phyloP scores from a whole-genome alignment of 2,888 invertebrate genomes.

The Tortricodes alternella region DNA sequence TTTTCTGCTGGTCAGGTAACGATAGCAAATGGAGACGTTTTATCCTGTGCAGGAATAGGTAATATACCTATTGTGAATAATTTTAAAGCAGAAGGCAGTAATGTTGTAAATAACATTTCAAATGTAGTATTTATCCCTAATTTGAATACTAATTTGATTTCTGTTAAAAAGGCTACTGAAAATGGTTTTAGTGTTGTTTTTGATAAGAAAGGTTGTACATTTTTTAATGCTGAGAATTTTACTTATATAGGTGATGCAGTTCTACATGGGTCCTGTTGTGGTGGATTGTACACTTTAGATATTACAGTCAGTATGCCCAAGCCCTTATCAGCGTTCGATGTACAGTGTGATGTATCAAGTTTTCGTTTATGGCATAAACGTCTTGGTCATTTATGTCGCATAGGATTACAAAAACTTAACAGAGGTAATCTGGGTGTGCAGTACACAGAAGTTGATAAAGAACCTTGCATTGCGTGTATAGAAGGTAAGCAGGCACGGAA shows the following conservation, averaged over 20 bases:
- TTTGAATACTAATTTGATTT: background rate
- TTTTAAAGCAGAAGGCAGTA: background rate
- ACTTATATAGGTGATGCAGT: background rate
- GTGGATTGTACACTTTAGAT: slow-evolving; percentile 4
- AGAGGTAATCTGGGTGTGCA: background rate
- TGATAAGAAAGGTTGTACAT: background rate
- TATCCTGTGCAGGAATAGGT: background rate
- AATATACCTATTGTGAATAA: background rate
- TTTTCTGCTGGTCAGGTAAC: background rate
- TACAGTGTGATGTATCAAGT: background rate
- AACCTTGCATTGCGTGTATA: slow-evolving; percentile 9
- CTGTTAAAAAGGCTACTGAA: too few relatives aligned
- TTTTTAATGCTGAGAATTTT: background rate
- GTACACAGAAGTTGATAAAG: slow-evolving; percentile 1
- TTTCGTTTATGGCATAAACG: background rate
- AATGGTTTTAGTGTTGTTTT: background rate
- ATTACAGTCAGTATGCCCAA: background rate
- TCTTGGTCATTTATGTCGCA: slow-evolving; percentile 5
- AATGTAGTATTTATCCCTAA: background rate
- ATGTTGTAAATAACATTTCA: background rate
- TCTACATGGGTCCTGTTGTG: slow-evolving; percentile 3
- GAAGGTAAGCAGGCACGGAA: slow-evolving; percentile 11
- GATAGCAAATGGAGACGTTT: background rate
- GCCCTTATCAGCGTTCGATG: background rate
- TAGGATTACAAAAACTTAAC: background rate